Base-by-base conservation (phyloP, 2,888 invertebrate species). In the Heteropelma amictum region DNA sequence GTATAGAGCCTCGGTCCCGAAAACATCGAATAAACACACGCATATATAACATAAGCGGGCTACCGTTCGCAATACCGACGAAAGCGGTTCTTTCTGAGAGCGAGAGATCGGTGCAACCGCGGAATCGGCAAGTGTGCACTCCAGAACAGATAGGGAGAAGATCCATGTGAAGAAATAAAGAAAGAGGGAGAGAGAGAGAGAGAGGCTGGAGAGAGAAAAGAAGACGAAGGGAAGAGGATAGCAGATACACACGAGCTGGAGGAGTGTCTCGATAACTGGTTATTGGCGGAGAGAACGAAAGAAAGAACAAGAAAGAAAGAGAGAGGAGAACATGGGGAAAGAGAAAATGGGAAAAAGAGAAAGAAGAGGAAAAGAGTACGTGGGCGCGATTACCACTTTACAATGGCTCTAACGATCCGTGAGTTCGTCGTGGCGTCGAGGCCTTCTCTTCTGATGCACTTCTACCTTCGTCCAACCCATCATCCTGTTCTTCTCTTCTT, bases 361-460 rank as follows among this genome's bases (percentile, higher is more conserved):
- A 7, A 38, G 53, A 49, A 33, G 12, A 64, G 53, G 45, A 72
- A 72, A 77, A 68, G 53, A 35, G 76, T 79, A 83, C 80, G 82
- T 83, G 84, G 85, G 85, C 83, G 82, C 84, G 80, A 83, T 82
- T 84, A 80, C 82, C 81, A 84, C 82, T 80, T 80, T 82, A 84
- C 86, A 85, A 87, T 85, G 81, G 83, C 82, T 83, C 83, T 83
- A 83, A 85, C 84, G 84, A 86, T 83, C 83, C 70, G 77, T 77
- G 76, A 82, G 82, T 82, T 81, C 75, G 79, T 79, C 40, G 69
- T 70, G 42, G 68, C 60, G 53, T 60, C 51, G 73, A 60, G 64
- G 76, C 69, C 69, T 70, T 72, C 71, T 65, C 51, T 56, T 30
- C n/a, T 14, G 56, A 63, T 64, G 72, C 35, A 65, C 53, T 68